These are phyloP conservation scores for Abscondita cerata DNA, from an alignment of 2,888 invertebrate species.

Conservation along the genomic window DNA sequence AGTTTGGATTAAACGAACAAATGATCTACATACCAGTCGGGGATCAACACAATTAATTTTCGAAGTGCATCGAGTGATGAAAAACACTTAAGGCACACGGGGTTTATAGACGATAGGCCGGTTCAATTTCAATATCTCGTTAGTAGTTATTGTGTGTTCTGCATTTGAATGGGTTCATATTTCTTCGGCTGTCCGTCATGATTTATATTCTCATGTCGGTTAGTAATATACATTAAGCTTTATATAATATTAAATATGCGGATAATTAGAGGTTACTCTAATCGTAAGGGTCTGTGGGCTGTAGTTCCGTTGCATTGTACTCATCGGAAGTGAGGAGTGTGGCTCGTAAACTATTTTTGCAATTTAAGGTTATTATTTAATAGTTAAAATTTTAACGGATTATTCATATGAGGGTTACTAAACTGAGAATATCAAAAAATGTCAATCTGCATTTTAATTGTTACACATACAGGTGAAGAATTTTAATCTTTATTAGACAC, in stretches of 20 bases:
- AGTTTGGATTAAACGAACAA: background rate
- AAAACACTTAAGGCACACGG: conserved; percentile 22
- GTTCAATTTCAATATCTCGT: conserved; percentile 38
- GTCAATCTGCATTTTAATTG: no score
- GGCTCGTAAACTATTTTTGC: conserved; percentile 16
- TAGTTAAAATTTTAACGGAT: background rate
- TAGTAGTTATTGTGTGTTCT: conserved; percentile 37
- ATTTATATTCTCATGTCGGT: conserved; percentile 42
- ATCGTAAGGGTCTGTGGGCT: conserved; percentile 45
- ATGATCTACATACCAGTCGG: conserved; percentile 1
- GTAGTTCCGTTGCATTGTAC: conserved; percentile 51
- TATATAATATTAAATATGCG: conserved; percentile 43
- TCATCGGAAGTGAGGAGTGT: conserved; percentile 35
- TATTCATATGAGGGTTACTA: no score
- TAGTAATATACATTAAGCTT: conserved; percentile 42
- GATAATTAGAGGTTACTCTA: conserved; percentile 42
- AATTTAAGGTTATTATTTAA: conserved; percentile 7
- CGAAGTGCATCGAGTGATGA: conserved; percentile 20
- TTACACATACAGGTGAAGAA: no score
- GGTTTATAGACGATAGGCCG: conserved; percentile 14
- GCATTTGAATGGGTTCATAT: conserved; percentile 33
- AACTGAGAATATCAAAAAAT: no score
- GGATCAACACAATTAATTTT: conserved; percentile 17
- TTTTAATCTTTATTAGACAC: conserved; percentile 12
- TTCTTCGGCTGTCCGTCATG: conserved; percentile 38